phyloP scores from a whole-genome alignment of 92 coral and sea anemone species.

The Bergia sp. region DNA sequence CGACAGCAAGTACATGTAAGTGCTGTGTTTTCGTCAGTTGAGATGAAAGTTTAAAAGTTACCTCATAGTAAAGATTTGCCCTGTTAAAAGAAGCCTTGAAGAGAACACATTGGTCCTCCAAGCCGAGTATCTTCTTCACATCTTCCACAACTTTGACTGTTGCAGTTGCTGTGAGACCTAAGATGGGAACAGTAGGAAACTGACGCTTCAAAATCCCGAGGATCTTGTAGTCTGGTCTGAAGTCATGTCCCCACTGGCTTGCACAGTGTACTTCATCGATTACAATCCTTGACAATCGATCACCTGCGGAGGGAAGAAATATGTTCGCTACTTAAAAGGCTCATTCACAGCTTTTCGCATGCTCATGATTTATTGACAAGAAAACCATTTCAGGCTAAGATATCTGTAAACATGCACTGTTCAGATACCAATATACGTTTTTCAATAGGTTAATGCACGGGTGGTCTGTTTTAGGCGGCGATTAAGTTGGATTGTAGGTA shows the following conservation, averaged over 20 bases:
- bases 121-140: conserved; percentile 88
- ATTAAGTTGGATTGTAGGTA: no score
- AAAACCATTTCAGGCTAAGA: no score
- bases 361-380: no score
- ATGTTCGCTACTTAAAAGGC: no score
- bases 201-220: conserved; percentile 97
- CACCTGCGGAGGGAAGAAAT: conserved; percentile 55
- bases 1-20: no score
- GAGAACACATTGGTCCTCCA: conserved; percentile 76
- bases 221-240: conserved; percentile 96
- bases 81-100: conserved; percentile 95
- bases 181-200: conserved; percentile 88
- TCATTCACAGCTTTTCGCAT: no score
- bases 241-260: conserved; percentile 99
- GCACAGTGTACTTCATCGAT: conserved; percentile 98
- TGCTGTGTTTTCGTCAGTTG: no score
- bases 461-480: no score
- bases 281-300: conserved; percentile 82
- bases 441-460: no score
- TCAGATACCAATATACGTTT: no score
- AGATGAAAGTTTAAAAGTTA: neutral
- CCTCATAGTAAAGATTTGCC: conserved; percentile 94
- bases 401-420: no score
- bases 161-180: conserved; percentile 97
- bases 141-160: conserved; percentile 94